Base-by-base conservation (phyloP, 2,797 vertebrate species). In the Xyrichtys novacula region DNA sequence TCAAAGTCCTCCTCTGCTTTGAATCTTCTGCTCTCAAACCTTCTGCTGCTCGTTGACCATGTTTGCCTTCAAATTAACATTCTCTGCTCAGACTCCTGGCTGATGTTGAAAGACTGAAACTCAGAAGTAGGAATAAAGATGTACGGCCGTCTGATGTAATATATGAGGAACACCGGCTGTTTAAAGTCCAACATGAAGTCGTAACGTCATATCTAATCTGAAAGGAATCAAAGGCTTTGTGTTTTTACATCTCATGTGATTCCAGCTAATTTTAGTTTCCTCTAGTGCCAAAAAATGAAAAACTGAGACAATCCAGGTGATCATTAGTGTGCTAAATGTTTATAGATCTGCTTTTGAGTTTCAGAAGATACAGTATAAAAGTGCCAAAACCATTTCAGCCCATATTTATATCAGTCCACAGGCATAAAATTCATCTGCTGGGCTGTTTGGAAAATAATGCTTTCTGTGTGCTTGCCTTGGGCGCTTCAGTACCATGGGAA, bases 321-420 rank as follows among this genome's bases (percentile, higher is more conserved):
- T 71, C 57, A 53, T 14, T 5, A 62, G 19, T 31, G 2, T n/a
- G 55, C 9, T 28, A 55, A 48, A 63, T 52, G 12, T 77, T 71
- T 52, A 36, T 32, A 32, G 26, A 72, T 92, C 93, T 92, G 91
- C 93, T 94, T 95, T 92, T 94, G 91, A 92, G 93, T 93, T 92
- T 84, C 91, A 87, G 84, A 84, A 77, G 83, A 74, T 79, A 39
- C 65, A 70, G 76, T 78, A 58, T 73, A 67, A 62, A 60, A 46
- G 50, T 68, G 70, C 80, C 48, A 80, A 44, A 49, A 75, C 68
- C 89, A 91, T 90, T 88, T 62, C 84, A 91, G 85, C 73, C 70
- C 80, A 76, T 86, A 54, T 86, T 81, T 78, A 80, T 78, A 85
- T 78, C 76, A 73, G 76, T 80, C 72, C 76, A 74, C 29, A 49